Base-by-base conservation (phyloP, 2,888 invertebrate species). In the Octonoba sinensis region DNA sequence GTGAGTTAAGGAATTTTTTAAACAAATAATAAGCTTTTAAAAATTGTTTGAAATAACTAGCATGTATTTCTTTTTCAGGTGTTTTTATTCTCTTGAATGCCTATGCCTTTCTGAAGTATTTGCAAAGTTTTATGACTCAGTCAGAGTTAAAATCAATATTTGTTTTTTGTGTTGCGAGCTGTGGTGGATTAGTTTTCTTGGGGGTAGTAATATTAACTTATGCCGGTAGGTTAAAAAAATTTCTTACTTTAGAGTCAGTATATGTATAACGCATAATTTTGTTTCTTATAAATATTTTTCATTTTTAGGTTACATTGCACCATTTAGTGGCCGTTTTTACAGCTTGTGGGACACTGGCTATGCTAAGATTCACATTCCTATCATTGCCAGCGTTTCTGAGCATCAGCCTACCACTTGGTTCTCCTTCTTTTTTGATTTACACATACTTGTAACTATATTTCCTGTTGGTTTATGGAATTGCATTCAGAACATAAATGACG, bases 341-440 rank as follows among this genome's bases (percentile, higher is more conserved):
- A 98, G 99, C 0, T 91, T 99, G 4, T 99, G 99, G 99, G 99
- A 99, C 89, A 99, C 99, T 0, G 97, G 97, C 20, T 99, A 99
- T 89, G 99, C 99, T 8, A 99, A 99, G 90, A 97, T 99, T 87
- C 99, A 99, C 90, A 99, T 99, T 87, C 99, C 99, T 1, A 99
- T 99, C 87, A 99, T 99, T 86, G 99, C 99, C 0, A 97, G 97
- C 0, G 99, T 99, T 24, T 98, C 98, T 0, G 99, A 99, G 89
- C 99, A 99, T 92, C 99, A 99, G 90, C 99, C 99, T 0, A 99
- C 99, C 0, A 97, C 98, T 0, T 99, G 99, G 99, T 98, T 98
- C 85, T 96, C 96, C 0, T 97, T 97, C 90, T 98, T 99, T 92
- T 99, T 99, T 88, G 99, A 99, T 90, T 91, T 99, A 6, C 99